A percentile compares a stretch with the other conserved stretches of the same genome.
These are phyloP conservation scores for Patella vulgata DNA, from an alignment of 1,140 invertebrate genomes.

Conservation along the genomic window DNA sequence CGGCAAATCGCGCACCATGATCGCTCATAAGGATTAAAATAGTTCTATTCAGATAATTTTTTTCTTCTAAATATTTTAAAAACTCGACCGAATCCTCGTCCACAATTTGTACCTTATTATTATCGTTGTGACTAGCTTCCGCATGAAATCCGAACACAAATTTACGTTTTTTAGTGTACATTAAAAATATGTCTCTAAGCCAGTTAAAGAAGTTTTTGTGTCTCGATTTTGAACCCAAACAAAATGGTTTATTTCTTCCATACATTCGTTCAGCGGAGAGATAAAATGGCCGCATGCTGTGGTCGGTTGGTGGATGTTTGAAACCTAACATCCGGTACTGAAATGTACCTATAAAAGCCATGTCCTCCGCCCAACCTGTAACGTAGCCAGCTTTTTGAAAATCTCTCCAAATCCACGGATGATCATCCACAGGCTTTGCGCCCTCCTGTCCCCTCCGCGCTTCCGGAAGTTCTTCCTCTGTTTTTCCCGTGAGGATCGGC, in stretches of 20 bases:
- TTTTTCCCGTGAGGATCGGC: constrained; percentile 87
- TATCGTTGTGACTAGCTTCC: constrained; percentile 85
- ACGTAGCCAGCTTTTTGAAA: constrained; percentile 73
- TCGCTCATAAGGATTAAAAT: constrained; percentile 87
- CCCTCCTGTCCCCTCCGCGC: constrained; percentile 77
- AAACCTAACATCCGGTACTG: constrained; percentile 93
- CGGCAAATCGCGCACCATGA: constrained; percentile 90
- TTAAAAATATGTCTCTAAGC: constrained; percentile 72
- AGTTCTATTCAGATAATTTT: constrained; percentile 67
- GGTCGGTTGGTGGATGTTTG: constrained; percentile 83
- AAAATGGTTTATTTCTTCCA: constrained; percentile 67
- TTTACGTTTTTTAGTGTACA: constrained; percentile 76
- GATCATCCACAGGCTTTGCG: constrained; percentile 77
- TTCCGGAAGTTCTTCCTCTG: constrained; percentile 75
- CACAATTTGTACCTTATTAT: constrained; percentile 78
- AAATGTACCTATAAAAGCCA: constrained; percentile 85
- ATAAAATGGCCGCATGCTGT: constrained; percentile 88
- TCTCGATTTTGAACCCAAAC: constrained; percentile 80
- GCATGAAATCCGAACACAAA: constrained; percentile 86
- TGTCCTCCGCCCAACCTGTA: constrained; percentile 87
- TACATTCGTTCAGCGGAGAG: constrained; percentile 73
- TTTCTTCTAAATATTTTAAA: constrained; percentile 78
- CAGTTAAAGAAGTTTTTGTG: constrained; percentile 80
- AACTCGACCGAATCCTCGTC: constrained; percentile 72
- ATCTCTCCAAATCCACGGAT: constrained; percentile 73